A percentile compares a stretch with the other conserved stretches of the same genome.
These are phyloP conservation scores for Brachionus koreanus DNA, from an alignment of 1,140 invertebrate species.

Conservation along the genomic window DNA sequence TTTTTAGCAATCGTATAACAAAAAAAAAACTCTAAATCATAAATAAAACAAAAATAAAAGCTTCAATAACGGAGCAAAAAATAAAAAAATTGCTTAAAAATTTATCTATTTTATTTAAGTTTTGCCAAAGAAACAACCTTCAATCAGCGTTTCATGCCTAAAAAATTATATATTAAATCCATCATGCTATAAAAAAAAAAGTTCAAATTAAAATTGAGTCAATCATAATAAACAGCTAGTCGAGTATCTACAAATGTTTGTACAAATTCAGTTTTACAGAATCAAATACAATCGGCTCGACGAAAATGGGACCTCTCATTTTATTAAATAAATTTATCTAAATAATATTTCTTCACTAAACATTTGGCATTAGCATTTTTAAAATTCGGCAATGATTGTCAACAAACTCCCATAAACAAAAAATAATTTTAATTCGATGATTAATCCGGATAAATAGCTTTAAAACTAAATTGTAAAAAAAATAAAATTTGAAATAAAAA, in stretches of 20 bases:
- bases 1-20: background rate
- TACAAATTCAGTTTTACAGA: background rate
- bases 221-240: background rate
- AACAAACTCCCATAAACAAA: background rate
- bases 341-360: background rate
- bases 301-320: background rate
- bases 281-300: background rate
- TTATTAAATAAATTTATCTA: background rate
- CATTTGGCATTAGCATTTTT: background rate
- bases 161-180: too few relatives aligned
- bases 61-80: slow-evolving; percentile 25
- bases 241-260: background rate
- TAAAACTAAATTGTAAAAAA: background rate
- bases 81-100: background rate
- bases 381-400: background rate
- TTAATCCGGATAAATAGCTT: slow-evolving; percentile 17
- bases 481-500: background rate
- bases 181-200: background rate
- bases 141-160: background rate
- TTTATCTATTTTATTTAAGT: background rate
- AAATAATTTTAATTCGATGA: background rate
- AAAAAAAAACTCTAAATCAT: background rate
- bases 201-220: background rate
- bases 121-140: background rate
- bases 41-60: slow-evolving; percentile 16